Conservation (phyloP, 2,113 vertebrate species). For the Istiophorus platypterus region DNA sequence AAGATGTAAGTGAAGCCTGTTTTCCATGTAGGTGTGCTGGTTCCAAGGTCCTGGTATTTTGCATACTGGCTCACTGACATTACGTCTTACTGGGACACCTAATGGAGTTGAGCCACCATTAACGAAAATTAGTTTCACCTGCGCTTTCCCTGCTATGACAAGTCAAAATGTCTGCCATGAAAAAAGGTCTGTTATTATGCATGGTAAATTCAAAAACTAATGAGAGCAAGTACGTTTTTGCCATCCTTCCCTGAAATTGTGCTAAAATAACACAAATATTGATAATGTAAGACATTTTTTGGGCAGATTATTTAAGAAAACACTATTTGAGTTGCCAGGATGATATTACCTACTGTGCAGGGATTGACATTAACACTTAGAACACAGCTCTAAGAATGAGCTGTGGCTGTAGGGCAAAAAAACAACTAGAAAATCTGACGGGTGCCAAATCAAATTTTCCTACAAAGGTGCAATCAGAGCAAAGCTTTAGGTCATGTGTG, state of each 20-base stretch:
- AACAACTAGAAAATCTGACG: background rate
- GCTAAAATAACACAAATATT: background rate
- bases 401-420: background rate
- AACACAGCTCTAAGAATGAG: background rate
- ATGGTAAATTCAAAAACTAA: background rate
- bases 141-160: background rate
- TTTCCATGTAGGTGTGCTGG: background rate
- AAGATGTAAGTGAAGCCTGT: background rate
- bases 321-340: too few species aligned
- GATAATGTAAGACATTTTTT: background rate
- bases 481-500: background rate
- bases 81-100: too few species aligned
- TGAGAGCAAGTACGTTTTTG: background rate
- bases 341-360: background rate
- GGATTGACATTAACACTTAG: background rate
- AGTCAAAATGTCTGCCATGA: background rate
- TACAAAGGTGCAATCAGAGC: background rate
- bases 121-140: background rate
- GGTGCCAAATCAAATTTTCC: background rate
- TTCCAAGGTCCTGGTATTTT: background rate
- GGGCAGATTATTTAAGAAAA: too few species aligned
- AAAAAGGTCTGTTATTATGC: background rate
- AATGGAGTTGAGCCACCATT: background rate
- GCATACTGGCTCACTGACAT: background rate
- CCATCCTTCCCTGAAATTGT: background rate